Evolutionary conservation across 2,113 vertebrate species (phyloP), one percentile per base, ranked within the genome.

Genomic region (Syrmaticus mikado): DNA sequence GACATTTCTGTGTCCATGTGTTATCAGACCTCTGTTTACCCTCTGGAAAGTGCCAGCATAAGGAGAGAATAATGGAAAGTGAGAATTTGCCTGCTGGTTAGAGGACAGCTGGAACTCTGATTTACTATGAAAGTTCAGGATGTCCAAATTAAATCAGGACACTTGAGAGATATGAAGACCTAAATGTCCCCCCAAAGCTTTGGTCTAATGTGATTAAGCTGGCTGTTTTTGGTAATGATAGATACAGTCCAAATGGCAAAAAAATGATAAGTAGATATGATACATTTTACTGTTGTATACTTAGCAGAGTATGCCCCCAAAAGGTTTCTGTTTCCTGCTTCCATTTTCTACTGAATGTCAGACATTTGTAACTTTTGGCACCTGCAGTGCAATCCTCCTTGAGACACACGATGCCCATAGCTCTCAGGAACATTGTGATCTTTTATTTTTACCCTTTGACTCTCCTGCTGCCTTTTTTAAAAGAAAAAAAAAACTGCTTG

Each of bases 81-180:
- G 60, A 89, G 66, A 89, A 62, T 87, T 92, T 78, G 30, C 57
- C 50, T 93, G 66, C 57, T 92, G 68, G n/a, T 85, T 73, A 4
- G 18, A 32, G 55, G 52, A 60, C 94, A 70, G 38, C 10, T 90
- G 78, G 20, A 95, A 91, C 38, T 53, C 80, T 76, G 79, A 72
- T 80, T 96, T 95, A 60, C 48, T 65, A 36, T 91, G 85, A 76
- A 96, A 71, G 40, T 71, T 94, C 77, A 91, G 74, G 66, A 28
- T 92, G 82, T 94, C 75, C 67, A 89, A 94, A 55, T 90, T 91
- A 92, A 90, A 93, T 94, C 66, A 85, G 38, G 74, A 81, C 16
- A 71, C 34, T 86, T 76, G 67, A 90, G 80, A 85, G 14, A 92
- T 46, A 87, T 38, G 55, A 79, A 83, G 34, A 81, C 43, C 68